Evolutionary conservation across 2,113 vertebrate species (phyloP), one percentile per base, ranked within the genome.

Genomic region (Zosterops hypoxanthus): DNA sequence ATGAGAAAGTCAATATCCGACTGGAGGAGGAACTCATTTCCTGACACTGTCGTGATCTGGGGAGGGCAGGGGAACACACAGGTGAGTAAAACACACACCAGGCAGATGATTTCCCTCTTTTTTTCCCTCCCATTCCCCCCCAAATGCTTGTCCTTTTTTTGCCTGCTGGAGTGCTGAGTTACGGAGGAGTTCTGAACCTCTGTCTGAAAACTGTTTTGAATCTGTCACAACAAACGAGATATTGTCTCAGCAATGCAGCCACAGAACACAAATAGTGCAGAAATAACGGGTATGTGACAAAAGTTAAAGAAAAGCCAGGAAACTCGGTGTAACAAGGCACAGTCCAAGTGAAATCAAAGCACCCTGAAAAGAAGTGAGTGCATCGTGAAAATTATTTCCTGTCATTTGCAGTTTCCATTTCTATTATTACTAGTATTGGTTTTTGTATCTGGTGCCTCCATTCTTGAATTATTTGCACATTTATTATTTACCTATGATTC

Each of bases 1-100:
- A 98, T 98, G 92, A 98, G 98, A 77, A 98, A 97, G 92, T 98
- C 98, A 85, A 97, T 98, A 95, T 99, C 98, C 53, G 98, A 98
- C 95, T 99, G 98, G 64, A 99, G 96, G 82, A 99, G 98, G 92
- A 99, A 98, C 94, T 99, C 98, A 88, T 98, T 98, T 95, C 98
- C 98, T 96, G 98, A 98, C 78, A 95, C 82, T 65, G 98, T 99
- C 24, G 98, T 98, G 97, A 99, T 98, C 98, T 98, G 78, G 86
- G 82, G 91, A 91, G 66, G 72, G 16, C 31, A 91, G 6, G 71
- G 79, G 79, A 78, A 95, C 90, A 68, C 76, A 96, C 86, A 97
- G 95, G 92, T 97, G 95, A 97, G 91, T 39, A 94, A 83, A 95
- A 44, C 57, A 56, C 61, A 63, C 86, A 28, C 47, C 13, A 75